Evolutionary conservation across 1,140 invertebrate species (phyloP).

Genomic region (Monomorium pharaonis): DNA sequence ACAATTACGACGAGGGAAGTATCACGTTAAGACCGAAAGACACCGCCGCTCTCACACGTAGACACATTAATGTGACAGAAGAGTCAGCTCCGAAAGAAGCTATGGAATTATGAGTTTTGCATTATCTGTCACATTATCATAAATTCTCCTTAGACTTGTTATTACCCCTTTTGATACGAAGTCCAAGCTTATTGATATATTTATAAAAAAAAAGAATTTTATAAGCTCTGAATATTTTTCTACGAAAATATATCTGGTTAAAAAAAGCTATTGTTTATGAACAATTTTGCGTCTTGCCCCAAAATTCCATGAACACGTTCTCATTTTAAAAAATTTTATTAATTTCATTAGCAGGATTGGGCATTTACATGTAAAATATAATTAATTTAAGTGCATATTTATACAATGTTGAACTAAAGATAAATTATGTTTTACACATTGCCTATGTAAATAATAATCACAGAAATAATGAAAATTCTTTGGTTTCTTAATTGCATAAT

Average conservation of each 20-base stretch:
- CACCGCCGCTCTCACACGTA: constrained; percentile 50
- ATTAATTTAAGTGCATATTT: no score
- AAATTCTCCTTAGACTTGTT: background rate
- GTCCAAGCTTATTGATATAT: background rate
- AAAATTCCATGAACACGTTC: background rate
- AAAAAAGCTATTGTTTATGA: background rate
- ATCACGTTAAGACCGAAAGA: constrained; percentile 72
- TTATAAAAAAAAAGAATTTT: constrained; percentile 2
- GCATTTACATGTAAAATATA: no score
- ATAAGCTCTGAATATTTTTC: constrained; percentile 17
- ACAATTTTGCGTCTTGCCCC: background rate
- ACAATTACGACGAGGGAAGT: constrained; percentile 75
- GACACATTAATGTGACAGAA: background rate
- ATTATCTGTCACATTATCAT: background rate
- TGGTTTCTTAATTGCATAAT: no score
- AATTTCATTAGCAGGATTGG: no score
- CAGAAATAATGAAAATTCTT: no score
- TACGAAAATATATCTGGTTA: background rate
- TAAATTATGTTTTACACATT: no score
- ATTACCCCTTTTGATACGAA: background rate
- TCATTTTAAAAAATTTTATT: no score
- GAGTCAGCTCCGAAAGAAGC: background rate
- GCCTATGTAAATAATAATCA: no score
- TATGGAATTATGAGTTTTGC: background rate
- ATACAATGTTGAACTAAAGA: no score